Evolutionary conservation across 1,140 invertebrate species (phyloP).

Genomic region (Neotoxoptera formosana): DNA sequence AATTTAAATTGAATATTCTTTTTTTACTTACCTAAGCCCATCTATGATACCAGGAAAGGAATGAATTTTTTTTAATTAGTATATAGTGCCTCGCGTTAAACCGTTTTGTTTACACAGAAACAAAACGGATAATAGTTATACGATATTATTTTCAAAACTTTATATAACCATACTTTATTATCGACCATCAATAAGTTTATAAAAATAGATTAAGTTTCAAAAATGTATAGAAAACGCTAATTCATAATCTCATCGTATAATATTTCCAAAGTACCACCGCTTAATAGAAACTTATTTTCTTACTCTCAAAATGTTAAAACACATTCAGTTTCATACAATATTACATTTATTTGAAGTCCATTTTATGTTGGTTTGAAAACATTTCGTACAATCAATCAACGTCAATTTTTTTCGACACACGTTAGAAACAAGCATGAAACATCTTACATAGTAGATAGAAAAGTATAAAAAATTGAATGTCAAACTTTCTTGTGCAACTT

Average conservation of each 20-base stretch:
- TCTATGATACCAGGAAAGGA: neutral
- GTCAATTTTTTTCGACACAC: neutral
- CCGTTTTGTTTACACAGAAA: neutral
- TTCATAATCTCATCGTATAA: neutral
- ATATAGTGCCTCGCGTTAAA: neutral
- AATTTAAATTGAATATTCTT: neutral
- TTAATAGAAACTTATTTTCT: neutral
- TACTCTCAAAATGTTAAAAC: neutral
- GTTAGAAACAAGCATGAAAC: neutral
- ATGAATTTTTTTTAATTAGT: neutral
- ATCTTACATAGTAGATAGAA: neutral
- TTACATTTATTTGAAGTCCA: neutral
- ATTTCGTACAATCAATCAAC: neutral
- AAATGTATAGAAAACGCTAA: neutral
- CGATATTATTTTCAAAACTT: neutral
- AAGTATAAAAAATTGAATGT: neutral
- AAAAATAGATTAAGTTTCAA: conserved; percentile 14
- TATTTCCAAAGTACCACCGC: neutral
- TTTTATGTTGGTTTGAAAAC: neutral
- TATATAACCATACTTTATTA: neutral
- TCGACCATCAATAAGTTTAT: neutral
- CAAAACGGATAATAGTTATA: neutral
- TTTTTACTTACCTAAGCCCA: neutral
- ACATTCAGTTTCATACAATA: neutral
- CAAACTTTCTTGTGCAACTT: too few species aligned